These are phyloP conservation scores for Amiota communis DNA, from an alignment of 2,888 invertebrate genomes.

Conservation along the genomic window DNA sequence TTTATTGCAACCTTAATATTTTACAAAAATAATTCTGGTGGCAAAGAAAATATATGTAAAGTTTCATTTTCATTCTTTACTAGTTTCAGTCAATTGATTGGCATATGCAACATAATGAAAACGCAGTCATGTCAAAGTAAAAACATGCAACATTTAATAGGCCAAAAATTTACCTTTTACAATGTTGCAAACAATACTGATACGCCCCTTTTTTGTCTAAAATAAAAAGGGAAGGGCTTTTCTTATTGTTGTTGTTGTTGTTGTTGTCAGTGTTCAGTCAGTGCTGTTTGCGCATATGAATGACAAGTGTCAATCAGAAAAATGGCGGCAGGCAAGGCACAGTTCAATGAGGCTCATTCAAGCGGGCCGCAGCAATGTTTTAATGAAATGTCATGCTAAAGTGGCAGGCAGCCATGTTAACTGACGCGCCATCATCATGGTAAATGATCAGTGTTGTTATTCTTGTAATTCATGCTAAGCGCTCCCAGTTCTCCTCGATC, in stretches of 20 bases:
- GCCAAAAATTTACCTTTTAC: conserved; percentile 4
- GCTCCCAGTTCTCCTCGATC: not conserved
- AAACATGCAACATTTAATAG: not conserved
- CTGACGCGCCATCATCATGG: not conserved
- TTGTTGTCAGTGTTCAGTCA: too few relatives aligned
- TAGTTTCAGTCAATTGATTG: not conserved
- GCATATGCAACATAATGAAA: too few relatives aligned
- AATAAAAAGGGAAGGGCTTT: too few relatives aligned
- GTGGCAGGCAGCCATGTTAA: not conserved
- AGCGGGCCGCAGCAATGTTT: not conserved
- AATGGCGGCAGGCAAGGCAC: conserved; percentile 21
- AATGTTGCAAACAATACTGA: not conserved
- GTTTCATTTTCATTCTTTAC: not conserved
- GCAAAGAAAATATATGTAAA: too few relatives aligned
- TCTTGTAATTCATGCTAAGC: conserved; percentile 9
- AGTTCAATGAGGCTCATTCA: not conserved
- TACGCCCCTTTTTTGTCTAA: not conserved
- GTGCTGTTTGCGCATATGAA: conserved; percentile 19
- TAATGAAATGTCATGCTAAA: conserved; percentile 27
- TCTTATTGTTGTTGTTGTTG: too few relatives aligned
- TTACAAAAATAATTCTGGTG: too few relatives aligned
- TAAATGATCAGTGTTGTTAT: conserved; percentile 11
- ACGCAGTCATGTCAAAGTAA: too few relatives aligned
- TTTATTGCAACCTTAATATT: too few relatives aligned
- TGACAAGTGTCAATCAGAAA: conserved; percentile 28